phyloP scores from a whole-genome alignment of 2,797 vertebrate genomes.

The Dromococcyx pavoninus region DNA sequence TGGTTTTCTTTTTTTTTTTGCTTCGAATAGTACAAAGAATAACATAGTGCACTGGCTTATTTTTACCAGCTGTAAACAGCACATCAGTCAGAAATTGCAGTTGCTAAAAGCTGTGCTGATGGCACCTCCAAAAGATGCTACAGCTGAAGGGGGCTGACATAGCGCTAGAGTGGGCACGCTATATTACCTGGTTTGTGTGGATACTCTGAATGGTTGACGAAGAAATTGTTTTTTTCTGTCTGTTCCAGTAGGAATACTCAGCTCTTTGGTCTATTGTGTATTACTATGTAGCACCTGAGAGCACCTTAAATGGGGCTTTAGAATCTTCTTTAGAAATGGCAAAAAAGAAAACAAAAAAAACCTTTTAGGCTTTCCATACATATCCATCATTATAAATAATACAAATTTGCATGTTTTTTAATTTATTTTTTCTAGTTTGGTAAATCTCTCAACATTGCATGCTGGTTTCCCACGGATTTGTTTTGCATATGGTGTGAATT shows the following conservation, averaged over 20 bases:
- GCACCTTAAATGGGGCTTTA: neutral
- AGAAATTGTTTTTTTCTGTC: neutral
- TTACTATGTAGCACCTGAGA: neutral
- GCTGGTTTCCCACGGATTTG: slow-evolving; percentile 49
- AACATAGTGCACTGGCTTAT: neutral
- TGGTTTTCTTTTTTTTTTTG: neutral
- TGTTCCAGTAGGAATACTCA: neutral
- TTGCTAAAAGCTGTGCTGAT: neutral
- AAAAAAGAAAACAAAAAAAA: neutral
- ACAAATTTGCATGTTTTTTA: neutral
- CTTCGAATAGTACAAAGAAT: neutral
- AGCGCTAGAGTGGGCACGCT: neutral
- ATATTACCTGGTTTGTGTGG: neutral
- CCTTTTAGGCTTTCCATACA: neutral
- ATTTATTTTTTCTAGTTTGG: neutral
- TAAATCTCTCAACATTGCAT: slow-evolving; percentile 8
- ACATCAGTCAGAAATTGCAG: neutral
- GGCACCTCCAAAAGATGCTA: neutral
- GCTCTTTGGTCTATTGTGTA: neutral
- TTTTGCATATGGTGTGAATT: slow-evolving; percentile 38
- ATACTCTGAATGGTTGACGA: neutral
- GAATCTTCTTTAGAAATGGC: neutral
- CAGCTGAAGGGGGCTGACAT: neutral
- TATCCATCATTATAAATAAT: neutral
- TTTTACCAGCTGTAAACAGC: neutral